These are phyloP conservation scores for Melanophora roralis DNA, from an alignment of 2,888 invertebrate species.

Conservation along the genomic window DNA sequence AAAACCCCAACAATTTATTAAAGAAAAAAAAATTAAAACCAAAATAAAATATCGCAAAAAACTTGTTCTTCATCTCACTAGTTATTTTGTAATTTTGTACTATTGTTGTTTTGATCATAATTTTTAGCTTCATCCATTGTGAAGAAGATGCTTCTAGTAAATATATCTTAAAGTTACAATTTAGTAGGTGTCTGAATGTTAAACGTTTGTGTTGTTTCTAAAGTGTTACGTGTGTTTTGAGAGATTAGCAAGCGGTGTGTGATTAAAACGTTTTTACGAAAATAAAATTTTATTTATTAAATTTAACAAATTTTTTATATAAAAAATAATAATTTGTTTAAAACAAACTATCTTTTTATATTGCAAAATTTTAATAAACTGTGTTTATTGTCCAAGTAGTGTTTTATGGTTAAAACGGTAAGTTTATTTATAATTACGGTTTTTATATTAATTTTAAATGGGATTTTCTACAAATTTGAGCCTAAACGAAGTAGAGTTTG, in stretches of 20 bases:
- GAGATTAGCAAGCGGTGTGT: neutral
- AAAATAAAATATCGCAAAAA: constrained; percentile 21
- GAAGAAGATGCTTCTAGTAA: constrained; percentile 45
- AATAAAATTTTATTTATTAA: neutral
- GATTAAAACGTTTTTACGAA: neutral
- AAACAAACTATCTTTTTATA: neutral
- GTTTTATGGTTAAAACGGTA: neutral
- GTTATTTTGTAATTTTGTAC: constrained; percentile 12
- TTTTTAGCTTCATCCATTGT: neutral
- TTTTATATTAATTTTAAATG: neutral
- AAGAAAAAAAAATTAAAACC: neutral
- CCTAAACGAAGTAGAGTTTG: neutral
- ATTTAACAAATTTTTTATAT: neutral
- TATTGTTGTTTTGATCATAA: neutral
- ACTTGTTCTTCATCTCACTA: constrained; percentile 51
- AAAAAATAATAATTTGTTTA: neutral
- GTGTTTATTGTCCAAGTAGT: neutral
- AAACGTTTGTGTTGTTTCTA: constrained; percentile 51
- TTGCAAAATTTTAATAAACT: no score
- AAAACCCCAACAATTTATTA: neutral
- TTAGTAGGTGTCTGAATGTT: constrained; percentile 49
- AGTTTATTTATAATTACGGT: neutral
- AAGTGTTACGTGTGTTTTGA: constrained; percentile 22
- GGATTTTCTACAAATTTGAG: constrained; percentile 8
- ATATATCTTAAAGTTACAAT: constrained; percentile 43